Base-by-base conservation (phyloP, 2,888 invertebrate species). In the Drosophila phalerata region DNA sequence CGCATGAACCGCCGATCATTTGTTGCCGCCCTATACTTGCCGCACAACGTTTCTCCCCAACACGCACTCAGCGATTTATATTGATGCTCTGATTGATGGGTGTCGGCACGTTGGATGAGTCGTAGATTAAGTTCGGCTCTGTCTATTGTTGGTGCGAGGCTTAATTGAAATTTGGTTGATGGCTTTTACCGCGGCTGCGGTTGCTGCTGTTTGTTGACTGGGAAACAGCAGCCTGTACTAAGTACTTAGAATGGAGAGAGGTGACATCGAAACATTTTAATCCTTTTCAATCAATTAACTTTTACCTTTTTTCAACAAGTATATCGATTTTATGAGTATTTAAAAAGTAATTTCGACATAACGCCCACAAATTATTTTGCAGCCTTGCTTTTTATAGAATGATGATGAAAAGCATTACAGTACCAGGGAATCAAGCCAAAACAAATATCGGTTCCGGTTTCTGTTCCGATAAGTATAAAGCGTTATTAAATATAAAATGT, bases 81-180 rank as follows among this genome's bases (percentile, higher is more conserved):
- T 77, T 82, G 77, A 83, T 83, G 83, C 86, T 64, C 74, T 83
- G 86, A 85, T 82, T 79, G 86, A 77, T 82, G 86, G 83, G 79
- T 81, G 83, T 85, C 79, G 76, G 83, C 76, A 73, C 67, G 71
- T 77, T 77, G 85, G 80, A 82, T 81, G 81, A 81, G 79, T 81
- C 64, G 82, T 81, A 74, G 85, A 85, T 85, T 85, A 85, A 66
- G 78, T 67, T 58, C 28, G 15, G 17, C 52, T 48, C 43, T 47
- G 38, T 48, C 49, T 52, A 38, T 25, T 60, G 52, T 51, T 40
- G 17, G 15, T 58, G 30, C 28, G 56, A 38, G 57, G 56, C 62
- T 77, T 60, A 60, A 73, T 66, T 70, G 78, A 67, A 80, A 71
- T 83, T 76, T 71, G 79, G 80, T 69, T 64, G 49, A 19, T 49